Conservation (phyloP, 2,113 vertebrate species). For the Entosphenus tridentatus region DNA sequence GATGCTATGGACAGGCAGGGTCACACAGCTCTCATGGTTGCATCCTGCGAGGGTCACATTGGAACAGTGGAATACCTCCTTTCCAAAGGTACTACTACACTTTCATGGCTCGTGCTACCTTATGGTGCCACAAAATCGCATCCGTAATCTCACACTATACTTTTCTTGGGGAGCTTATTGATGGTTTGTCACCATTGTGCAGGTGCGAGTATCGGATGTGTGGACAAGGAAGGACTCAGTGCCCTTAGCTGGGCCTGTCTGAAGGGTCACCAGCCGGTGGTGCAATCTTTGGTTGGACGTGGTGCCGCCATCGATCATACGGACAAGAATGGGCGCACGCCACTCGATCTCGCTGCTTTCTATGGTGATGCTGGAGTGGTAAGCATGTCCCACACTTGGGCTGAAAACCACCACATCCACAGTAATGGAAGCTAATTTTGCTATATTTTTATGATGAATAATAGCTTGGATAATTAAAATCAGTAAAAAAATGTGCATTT, state of each 20-base stretch:
- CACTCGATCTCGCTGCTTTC: background rate
- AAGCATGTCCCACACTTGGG: background rate
- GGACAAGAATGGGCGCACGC: constrained; percentile 5
- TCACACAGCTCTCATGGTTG: constrained; percentile 82
- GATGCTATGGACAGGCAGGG: constrained; percentile 95
- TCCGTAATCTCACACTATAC: too few species aligned
- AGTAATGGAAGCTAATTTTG: too few species aligned
- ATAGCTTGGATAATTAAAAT: too few species aligned
- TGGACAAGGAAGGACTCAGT: constrained; percentile 5
- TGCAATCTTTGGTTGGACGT: constrained; percentile 1
- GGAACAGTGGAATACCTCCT: constrained; percentile 71
- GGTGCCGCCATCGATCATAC: constrained; percentile 1
- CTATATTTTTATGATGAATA: too few species aligned
- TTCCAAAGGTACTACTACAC: constrained; percentile 39
- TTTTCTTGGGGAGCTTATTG: too few species aligned
- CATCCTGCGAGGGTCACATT: constrained; percentile 73
- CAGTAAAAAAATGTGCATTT: too few species aligned
- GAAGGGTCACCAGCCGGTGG: constrained; percentile 1
- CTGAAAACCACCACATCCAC: background rate
- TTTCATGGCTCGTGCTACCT: too few species aligned
- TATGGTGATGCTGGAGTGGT: constrained; percentile 7
- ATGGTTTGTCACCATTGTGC: too few species aligned
- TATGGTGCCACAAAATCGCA: too few species aligned
- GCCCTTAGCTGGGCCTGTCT: background rate
- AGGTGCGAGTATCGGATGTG: background rate